Evolutionary conservation across 2,888 invertebrate species (phyloP), one percentile per base, ranked within the genome.

Genomic region (Meiosimyza decipiens): DNA sequence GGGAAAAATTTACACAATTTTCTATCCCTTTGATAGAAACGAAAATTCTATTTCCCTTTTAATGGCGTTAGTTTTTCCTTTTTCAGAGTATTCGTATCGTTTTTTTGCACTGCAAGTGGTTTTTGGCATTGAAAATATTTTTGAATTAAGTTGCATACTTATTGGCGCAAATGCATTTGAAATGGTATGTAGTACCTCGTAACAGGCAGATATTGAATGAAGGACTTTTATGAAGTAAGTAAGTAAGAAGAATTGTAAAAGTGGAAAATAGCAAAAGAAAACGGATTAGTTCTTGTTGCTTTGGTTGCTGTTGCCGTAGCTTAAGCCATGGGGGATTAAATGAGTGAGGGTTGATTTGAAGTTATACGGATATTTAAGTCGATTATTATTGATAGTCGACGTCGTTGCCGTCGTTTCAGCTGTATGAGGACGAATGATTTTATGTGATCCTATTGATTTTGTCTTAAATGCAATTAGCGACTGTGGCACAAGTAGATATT

Each of bases 61-160:
- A 40, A 40, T 7, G 40, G 40, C 5, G 40, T 1, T 40, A 9
- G 9, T 40, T 40, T 40, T 40, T 40, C 9, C 9, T 40, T 40
- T 40, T 40, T 40, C 6, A 40, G 40, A 40, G 40, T 40, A 40
- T 40, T 40, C 9, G 40, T 9, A n/a, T 51, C n/a, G 51, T 49
- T 50, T 7, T 33, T 6, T 16, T 16, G 12, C 47, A 50, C 16
- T 13, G 59, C 22, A 33, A 22, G 59, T 60, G 59, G 59, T 60
- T 60, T 40, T 51, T 22, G 22, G 15, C 50, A 60, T 22, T 62
- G 63, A 63, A 16, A 49, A 50, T n/a, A 50, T 40, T 40, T 51
- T 64, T n/a, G 15, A 22, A n/a, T 64, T 64, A 15, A 64, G 64
- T 64, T 64, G 64, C 64, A 64, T 64, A 64, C 28, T 64, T 50